These are phyloP conservation scores for Maconellicoccus hirsutus DNA, from an alignment of 1,140 invertebrate species.

Conservation along the genomic window DNA sequence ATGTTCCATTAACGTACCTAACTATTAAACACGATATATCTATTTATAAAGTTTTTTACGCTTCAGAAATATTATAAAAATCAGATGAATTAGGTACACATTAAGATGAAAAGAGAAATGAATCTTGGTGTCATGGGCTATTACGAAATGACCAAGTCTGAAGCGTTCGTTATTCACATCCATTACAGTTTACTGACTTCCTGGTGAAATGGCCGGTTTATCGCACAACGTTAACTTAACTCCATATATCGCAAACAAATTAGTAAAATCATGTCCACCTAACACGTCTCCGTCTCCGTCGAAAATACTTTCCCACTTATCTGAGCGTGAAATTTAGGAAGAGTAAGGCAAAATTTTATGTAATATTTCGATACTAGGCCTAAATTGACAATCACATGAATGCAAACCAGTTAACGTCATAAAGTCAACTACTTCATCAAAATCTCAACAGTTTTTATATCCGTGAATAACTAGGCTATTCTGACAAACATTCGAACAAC, in stretches of 20 bases:
- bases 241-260: slow-evolving; percentile 11
- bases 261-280: slow-evolving; percentile 14
- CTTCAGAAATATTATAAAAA: not conserved
- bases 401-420: not conserved
- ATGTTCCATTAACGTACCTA: too few species aligned
- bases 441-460: not conserved
- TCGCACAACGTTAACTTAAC: not conserved
- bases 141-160: slow-evolving; percentile 13
- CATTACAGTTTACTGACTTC: not conserved
- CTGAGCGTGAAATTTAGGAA: slow-evolving; percentile 14
- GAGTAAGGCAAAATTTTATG: not conserved
- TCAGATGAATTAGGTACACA: not conserved
- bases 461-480: not conserved
- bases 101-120: slow-evolving; percentile 1
- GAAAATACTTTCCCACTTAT: not conserved
- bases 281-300: not conserved
- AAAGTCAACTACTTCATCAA: not conserved
- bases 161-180: not conserved
- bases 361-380: not conserved
- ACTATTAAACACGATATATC: too few species aligned
- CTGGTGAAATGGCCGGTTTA: slow-evolving; percentile 12
- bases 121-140: slow-evolving; percentile 14
- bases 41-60: not conserved
- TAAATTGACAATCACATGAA: not conserved
- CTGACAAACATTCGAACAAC: too few species aligned